Evolutionary conservation across 1,140 invertebrate genomes (phyloP), one percentile per base, ranked within the genome.

Genomic region (Neodiprion fabricii): DNA sequence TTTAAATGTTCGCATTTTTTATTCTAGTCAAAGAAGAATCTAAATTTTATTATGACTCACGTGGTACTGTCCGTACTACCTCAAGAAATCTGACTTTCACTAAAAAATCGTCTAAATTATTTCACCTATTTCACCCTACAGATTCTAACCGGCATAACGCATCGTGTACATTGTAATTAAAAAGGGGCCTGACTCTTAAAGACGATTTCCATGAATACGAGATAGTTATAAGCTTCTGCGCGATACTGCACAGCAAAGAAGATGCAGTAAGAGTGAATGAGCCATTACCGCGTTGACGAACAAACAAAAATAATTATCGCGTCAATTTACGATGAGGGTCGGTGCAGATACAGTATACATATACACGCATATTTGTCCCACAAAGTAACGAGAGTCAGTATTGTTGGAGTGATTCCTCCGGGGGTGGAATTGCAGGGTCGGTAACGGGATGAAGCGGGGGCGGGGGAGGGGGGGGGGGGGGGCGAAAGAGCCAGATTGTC

Each of bases 221-320:
- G n/a, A 17, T 17, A 61, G 53, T 61, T 17, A 14, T 12, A 17
- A 8, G 53, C 11, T 61, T 61, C 11, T 8, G 8, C n/a, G 53
- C 9, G 53, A 61, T 14, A 14, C 11, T 7, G 53, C 11, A 14
- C 5, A 14, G 53, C 11, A 61, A 61, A 61, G n/a, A 14, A 17
- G 11, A 17, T 9, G 53, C 53, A 61, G 11, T 14, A 17, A 14
- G 53, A 72, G 81, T 86, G 86, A 87, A 88, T 88, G 87, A 88
- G 86, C 84, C 86, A 87, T 87, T 88, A 87, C 80, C 14, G 78
- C 53, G n/a, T 40, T 40, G 28, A 40, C 79, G 81, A 77, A 80
- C 80, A 80, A 79, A 86, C 84, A 86, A 83, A 85, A 86, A 87
- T 87, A 87, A 87, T 87, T 87, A 87, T 87, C 85, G 84, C 83